Percentiles rank a stretch among this genome's conserved stretches.
phyloP scores from a whole-genome alignment of 2,888 invertebrate genomes.

The Ametastegia equiseti region DNA sequence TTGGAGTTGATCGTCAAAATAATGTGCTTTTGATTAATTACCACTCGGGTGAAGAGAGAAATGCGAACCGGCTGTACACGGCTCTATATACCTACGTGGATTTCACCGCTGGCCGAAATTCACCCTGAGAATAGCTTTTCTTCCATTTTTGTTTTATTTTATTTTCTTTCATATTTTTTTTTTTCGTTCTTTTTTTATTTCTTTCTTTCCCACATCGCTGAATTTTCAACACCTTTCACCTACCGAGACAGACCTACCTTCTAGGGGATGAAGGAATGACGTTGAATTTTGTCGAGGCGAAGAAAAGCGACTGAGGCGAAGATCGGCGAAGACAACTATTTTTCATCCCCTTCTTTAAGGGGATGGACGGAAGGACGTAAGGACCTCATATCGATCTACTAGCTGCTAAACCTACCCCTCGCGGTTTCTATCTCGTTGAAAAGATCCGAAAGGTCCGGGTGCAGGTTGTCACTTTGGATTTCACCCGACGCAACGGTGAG shows the following conservation, averaged over 20 bases:
- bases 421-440: background rate
- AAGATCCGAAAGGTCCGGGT: background rate
- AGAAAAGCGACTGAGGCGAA: background rate
- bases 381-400: conserved; percentile 18
- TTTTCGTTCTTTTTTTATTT: too few relatives aligned
- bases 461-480: background rate
- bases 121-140: too few relatives aligned
- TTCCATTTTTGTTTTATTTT: too few relatives aligned
- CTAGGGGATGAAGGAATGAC: background rate
- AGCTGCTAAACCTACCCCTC: background rate
- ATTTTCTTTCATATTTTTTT: too few relatives aligned
- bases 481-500: too few relatives aligned
- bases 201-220: background rate
- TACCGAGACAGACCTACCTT: too few relatives aligned
- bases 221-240: too few relatives aligned
- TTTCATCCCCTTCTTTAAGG: background rate
- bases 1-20: conserved; percentile 20
- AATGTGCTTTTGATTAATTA: conserved; percentile 39
- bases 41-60: background rate
- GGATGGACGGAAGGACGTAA: background rate
- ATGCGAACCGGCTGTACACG: background rate
- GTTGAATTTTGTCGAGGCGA: background rate
- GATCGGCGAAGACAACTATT: conserved; percentile 22
- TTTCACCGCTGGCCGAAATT: too few relatives aligned
- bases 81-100: background rate